These are phyloP conservation scores for Nycteola revayana DNA, from an alignment of 2,888 invertebrate species.

Conservation along the genomic window DNA sequence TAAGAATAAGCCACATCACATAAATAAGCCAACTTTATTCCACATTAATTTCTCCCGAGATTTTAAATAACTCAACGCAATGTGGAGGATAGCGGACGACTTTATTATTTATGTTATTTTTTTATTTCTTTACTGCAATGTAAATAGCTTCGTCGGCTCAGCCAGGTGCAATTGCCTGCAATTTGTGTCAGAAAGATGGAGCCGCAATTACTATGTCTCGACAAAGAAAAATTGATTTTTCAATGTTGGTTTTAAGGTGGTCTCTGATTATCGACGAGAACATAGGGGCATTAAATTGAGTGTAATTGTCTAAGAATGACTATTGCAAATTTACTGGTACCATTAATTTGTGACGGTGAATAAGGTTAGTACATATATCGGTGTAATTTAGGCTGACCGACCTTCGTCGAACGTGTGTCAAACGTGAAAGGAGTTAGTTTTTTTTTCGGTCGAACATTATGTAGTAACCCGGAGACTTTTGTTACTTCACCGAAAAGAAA, in stretches of 20 bases:
- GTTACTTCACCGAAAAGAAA: too few species aligned
- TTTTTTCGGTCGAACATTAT: too few species aligned
- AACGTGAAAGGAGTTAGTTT: too few species aligned
- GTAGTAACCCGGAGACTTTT: too few species aligned
- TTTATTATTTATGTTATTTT: slow-evolving; percentile 32
- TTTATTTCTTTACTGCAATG: slow-evolving; percentile 44
- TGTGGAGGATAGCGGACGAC: slow-evolving; percentile 30
- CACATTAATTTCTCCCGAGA: slow-evolving; percentile 30
- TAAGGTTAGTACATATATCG: too few species aligned
- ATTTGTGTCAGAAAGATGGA: slow-evolving; percentile 60
- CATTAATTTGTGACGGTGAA: too few species aligned
- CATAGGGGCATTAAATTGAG: slow-evolving; percentile 4
- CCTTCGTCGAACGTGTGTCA: too few species aligned
- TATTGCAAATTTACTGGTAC: too few species aligned
- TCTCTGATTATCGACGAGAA: slow-evolving; percentile 38
- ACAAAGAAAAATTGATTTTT: slow-evolving; percentile 70
- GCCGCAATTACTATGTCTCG: slow-evolving; percentile 67
- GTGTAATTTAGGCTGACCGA: too few species aligned
- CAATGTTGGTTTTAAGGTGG: slow-evolving; percentile 66
- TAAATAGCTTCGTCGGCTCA: slow-evolving; percentile 51
- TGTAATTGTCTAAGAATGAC: slow-evolving; percentile 15
- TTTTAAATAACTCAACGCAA: slow-evolving; percentile 41
- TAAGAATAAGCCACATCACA: slow-evolving; percentile 7
- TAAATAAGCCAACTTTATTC: slow-evolving; percentile 19
- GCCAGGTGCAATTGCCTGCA: slow-evolving; percentile 70